phyloP scores from a whole-genome alignment of 2,113 vertebrate genomes.

The Notiomystis cincta region DNA sequence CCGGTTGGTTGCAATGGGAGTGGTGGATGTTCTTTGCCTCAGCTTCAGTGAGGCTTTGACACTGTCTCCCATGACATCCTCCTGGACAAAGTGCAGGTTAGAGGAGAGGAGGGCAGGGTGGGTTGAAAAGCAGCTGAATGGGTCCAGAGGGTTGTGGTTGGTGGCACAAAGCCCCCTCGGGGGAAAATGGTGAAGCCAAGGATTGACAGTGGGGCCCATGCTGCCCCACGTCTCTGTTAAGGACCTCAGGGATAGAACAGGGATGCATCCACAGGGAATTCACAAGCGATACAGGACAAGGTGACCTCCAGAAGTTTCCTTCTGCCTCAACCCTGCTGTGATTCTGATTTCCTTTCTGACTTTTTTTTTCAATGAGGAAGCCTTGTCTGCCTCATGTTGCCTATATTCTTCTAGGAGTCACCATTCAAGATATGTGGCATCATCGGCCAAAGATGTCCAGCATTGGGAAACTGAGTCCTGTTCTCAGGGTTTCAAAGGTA shows the following conservation, averaged over 20 bases:
- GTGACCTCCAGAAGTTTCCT: not conserved
- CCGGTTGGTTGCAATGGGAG: rapidly evolving
- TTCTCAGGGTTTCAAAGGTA: not conserved
- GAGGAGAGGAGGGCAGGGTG: not conserved
- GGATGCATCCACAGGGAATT: not conserved
- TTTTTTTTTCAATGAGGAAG: not conserved
- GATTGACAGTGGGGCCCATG: not conserved
- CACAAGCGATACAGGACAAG: too few species aligned
- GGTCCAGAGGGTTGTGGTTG: not conserved
- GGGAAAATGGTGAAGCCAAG: not conserved
- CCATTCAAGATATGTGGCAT: not conserved
- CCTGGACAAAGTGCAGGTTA: not conserved
- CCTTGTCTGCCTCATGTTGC: not conserved
- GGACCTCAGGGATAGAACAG: rapidly evolving
- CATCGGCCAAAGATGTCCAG: not conserved
- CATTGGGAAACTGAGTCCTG: not conserved
- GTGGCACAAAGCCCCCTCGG: not conserved
- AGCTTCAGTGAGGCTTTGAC: not conserved
- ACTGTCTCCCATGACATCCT: not conserved
- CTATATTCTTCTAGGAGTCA: not conserved
- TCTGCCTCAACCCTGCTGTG: not conserved
- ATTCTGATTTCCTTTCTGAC: not conserved
- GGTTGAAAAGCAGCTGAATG: not conserved
- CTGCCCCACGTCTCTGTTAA: not conserved
- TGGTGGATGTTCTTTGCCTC: not conserved